Conservation (phyloP, 2,113 vertebrate species). For the Mus pahari region DNA sequence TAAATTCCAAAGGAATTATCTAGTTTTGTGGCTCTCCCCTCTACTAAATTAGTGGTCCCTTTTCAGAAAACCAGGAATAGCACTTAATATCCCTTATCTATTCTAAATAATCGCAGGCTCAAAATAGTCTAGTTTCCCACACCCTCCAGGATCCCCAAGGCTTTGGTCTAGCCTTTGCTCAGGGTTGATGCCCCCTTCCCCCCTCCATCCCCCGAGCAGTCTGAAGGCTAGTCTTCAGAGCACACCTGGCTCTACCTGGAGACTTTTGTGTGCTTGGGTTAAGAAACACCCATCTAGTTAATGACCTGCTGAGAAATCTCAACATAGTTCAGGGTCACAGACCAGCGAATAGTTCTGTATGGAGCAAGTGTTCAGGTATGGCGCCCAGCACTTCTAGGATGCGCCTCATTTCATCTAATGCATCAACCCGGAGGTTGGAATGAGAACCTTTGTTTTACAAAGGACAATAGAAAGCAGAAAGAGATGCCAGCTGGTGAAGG, state of each 20-base stretch:
- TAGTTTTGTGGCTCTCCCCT: not conserved
- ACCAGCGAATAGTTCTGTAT: not conserved
- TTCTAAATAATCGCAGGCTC: not conserved
- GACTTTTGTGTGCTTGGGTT: accelerated
- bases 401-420: accelerated
- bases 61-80: not conserved
- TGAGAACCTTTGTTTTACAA: not conserved
- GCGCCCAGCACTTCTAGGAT: not conserved
- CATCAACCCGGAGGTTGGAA: not conserved
- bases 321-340: not conserved
- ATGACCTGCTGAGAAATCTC: not conserved
- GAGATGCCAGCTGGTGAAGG: not conserved
- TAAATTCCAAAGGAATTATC: not conserved
- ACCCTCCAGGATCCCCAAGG: not conserved
- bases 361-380: accelerated
- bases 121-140: not conserved
- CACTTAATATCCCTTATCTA: not conserved
- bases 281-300: not conserved
- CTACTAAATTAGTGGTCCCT: not conserved
- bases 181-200: not conserved
- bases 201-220: too few relatives aligned
- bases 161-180: not conserved
- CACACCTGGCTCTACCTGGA: not conserved
- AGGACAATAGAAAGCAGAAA: not conserved
- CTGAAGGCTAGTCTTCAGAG: not conserved